Conservation (phyloP, 1,140 invertebrate genomes). For the Sarcophaga bullata region DNA sequence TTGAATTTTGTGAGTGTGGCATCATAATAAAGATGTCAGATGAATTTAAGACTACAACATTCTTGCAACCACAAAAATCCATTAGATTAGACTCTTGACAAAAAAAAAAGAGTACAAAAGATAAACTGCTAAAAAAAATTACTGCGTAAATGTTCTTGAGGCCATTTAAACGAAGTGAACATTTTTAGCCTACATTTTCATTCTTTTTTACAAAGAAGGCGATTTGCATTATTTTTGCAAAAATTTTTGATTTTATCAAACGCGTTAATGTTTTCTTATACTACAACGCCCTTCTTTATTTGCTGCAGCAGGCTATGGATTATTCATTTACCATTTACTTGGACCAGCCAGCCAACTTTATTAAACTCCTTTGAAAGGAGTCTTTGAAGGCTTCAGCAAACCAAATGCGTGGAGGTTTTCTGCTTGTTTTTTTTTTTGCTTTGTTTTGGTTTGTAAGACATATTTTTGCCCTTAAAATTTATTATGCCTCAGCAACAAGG, state of each 20-base stretch:
- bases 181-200: constrained; percentile 16
- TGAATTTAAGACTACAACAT: constrained; percentile 33
- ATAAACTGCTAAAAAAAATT: too few species aligned
- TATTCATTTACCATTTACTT: neutral
- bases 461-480: constrained; percentile 21
- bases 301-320: neutral
- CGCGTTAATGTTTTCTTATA: constrained; percentile 30
- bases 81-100: constrained; percentile 23
- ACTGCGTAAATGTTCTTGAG: neutral
- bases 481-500: constrained; percentile 25
- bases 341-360: neutral
- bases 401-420: neutral
- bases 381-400: neutral
- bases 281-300: constrained; percentile 29
- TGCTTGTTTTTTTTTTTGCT: too few species aligned
- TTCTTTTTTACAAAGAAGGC: neutral
- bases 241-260: constrained; percentile 25
- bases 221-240: neutral
- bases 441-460: neutral
- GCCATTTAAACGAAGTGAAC: neutral
- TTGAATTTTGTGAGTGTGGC: neutral
- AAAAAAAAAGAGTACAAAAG: neutral
- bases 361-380: constrained; percentile 12
- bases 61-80: constrained; percentile 35
- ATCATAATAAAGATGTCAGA: constrained; percentile 32